Percentiles rank a stretch among this genome's conserved stretches.
Conservation (phyloP, 2,888 invertebrate genomes). For the Electrophaes corylata region DNA sequence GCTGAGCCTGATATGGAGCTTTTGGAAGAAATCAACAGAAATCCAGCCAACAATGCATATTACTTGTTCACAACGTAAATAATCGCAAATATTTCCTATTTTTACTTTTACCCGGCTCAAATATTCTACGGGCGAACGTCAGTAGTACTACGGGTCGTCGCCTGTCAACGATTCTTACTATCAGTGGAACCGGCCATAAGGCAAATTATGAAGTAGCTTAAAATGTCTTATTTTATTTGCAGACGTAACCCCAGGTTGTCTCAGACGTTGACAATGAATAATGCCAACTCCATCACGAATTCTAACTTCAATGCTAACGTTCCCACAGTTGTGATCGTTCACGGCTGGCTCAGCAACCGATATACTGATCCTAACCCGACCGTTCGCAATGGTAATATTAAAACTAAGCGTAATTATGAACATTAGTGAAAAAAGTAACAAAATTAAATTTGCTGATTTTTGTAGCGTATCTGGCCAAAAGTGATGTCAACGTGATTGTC, state of each 20-base stretch:
- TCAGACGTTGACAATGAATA: conserved; percentile 50
- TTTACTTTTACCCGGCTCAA: too few relatives aligned
- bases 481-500: conserved; percentile 67
- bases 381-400: neutral
- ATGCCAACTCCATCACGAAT: conserved; percentile 48
- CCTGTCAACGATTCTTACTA: too few relatives aligned
- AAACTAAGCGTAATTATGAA: neutral
- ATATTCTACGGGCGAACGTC: too few relatives aligned
- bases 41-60: conserved; percentile 54
- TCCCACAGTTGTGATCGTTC: conserved; percentile 56
- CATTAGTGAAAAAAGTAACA: neutral
- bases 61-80: conserved; percentile 55
- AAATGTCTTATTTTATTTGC: conserved; percentile 25
- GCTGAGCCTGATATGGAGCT: conserved; percentile 47
- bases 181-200: too few relatives aligned
- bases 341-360: conserved; percentile 63
- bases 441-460: neutral
- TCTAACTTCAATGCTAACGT: conserved; percentile 57
- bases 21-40: conserved; percentile 50
- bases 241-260: conserved; percentile 49
- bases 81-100: too few relatives aligned
- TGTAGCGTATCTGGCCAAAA: conserved; percentile 57
- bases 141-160: too few relatives aligned
- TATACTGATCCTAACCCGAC: conserved; percentile 52
- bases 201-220: too few relatives aligned